Percentiles rank a stretch among this genome's conserved stretches.
Evolutionary conservation across 1,140 invertebrate genomes (phyloP).

Genomic region (Apis florea): DNA sequence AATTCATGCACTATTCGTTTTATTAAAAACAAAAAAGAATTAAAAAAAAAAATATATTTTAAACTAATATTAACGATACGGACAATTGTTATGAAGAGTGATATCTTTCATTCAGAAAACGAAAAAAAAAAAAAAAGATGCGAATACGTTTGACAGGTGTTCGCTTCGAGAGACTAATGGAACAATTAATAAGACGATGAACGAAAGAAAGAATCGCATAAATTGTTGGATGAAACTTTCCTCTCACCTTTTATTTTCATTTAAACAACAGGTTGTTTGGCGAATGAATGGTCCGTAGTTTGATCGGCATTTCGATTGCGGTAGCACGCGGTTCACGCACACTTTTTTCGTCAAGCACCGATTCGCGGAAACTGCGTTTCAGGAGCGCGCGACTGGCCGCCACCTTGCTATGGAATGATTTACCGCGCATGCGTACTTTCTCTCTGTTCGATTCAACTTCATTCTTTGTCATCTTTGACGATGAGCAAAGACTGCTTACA

Average conservation of each 20-base stretch:
- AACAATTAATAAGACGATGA: background rate
- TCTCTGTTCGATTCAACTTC: slow-evolving; percentile 38
- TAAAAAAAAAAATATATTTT: too few relatives aligned
- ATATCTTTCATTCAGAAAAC: too few relatives aligned
- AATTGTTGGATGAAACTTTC: slow-evolving; percentile 5
- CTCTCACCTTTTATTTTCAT: slow-evolving; percentile 48
- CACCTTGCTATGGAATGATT: slow-evolving; percentile 58
- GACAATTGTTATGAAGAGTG: background rate
- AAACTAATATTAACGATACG: too few relatives aligned
- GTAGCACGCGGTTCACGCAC: slow-evolving; percentile 58
- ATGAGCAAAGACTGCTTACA: background rate
- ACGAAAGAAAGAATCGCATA: background rate
- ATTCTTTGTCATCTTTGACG: slow-evolving; percentile 12
- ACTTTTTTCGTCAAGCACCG: slow-evolving; percentile 74
- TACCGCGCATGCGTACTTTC: slow-evolving; percentile 64
- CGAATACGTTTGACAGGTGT: slow-evolving; percentile 23
- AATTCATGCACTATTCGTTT: background rate
- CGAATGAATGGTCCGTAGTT: slow-evolving; percentile 3
- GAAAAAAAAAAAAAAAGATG: background rate
- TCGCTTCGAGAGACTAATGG: background rate
- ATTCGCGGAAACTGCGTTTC: slow-evolving; percentile 79
- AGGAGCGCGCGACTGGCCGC: slow-evolving; percentile 71
- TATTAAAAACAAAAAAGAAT: background rate
- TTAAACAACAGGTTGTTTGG: slow-evolving; percentile 35
- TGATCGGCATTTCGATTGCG: slow-evolving; percentile 47